Percentiles rank a stretch among this genome's conserved stretches.
These are phyloP conservation scores for Harmothoe impar DNA, from an alignment of 2,888 invertebrate genomes.

Conservation along the genomic window DNA sequence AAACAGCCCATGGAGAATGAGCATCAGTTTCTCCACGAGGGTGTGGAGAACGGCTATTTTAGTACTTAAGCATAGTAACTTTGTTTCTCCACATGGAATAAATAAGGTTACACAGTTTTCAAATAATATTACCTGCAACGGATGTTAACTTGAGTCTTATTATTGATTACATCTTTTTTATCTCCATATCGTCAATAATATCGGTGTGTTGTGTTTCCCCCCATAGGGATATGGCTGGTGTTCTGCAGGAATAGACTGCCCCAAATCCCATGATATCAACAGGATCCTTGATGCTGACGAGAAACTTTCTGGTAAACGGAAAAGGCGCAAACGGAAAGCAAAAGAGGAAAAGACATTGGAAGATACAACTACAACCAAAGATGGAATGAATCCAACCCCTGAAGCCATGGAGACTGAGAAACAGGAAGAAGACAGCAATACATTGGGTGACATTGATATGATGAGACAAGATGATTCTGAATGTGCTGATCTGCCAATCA, in stretches of 20 bases:
- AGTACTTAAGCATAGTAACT: too few relatives aligned
- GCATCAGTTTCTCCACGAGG: too few relatives aligned
- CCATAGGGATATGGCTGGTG: constrained; percentile 84
- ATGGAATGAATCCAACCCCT: not conserved
- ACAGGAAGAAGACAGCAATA: not conserved
- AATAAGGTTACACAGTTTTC: too few relatives aligned
- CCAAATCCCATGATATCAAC: constrained; percentile 82
- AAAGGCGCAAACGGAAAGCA: constrained; percentile 71
- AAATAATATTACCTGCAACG: too few relatives aligned
- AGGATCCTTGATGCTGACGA: constrained; percentile 81
- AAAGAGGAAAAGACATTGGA: constrained; percentile 28
- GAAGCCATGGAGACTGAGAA: not conserved
- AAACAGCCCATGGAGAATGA: too few relatives aligned
- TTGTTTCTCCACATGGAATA: too few relatives aligned
- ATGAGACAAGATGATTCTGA: not conserved
- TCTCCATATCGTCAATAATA: too few relatives aligned
- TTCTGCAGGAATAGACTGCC: constrained; percentile 76
- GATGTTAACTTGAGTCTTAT: too few relatives aligned
- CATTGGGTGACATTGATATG: not conserved
- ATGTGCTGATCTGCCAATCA: not conserved
- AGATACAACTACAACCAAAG: not conserved
- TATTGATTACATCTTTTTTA: too few relatives aligned
- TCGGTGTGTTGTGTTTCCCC: not conserved
- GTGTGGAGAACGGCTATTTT: too few relatives aligned
- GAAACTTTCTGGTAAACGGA: constrained; percentile 70